A percentile compares a stretch with the other conserved stretches of the same genome.
Evolutionary conservation across 64 coral and sea anemone species (phyloP).

Genomic region (Stylophora pistillata): DNA sequence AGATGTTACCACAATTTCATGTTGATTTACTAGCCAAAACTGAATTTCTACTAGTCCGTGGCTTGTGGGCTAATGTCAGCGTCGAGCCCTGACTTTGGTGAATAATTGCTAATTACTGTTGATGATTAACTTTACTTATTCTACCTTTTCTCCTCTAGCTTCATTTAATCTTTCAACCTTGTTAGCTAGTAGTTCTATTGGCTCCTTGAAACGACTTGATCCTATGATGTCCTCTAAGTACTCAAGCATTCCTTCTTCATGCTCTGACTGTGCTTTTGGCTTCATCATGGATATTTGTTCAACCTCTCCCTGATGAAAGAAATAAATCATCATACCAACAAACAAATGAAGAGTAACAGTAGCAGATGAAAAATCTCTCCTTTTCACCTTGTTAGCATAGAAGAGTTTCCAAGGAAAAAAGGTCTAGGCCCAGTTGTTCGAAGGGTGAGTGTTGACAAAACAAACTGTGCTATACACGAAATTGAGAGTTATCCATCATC

Average conservation of each 20-base stretch:
- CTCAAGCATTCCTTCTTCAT: constrained; percentile 98
- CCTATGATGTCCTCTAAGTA: constrained; percentile 99
- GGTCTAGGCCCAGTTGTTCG: too few species aligned
- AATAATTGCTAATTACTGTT: neutral
- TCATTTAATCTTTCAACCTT: constrained; percentile 93
- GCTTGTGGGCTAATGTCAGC: too few species aligned
- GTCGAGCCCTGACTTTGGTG: too few species aligned
- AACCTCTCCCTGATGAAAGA: constrained; percentile 84
- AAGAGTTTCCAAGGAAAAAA: too few species aligned
- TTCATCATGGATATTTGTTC: constrained; percentile 99
- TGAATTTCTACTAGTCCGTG: too few species aligned
- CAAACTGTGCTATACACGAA: too few species aligned
- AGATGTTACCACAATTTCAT: too few species aligned
- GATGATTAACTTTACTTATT: neutral
- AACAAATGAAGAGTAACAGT: neutral
- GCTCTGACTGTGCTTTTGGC: constrained; percentile 92
- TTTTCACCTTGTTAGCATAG: too few species aligned
- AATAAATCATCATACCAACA: neutral
- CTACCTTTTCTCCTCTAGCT: constrained; percentile 93
- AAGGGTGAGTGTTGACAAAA: too few species aligned
- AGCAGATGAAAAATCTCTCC: too few species aligned
- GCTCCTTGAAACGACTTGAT: constrained; percentile 93
- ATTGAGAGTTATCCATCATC: too few species aligned
- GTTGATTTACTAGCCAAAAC: too few species aligned
- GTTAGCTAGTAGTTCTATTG: constrained; percentile 91